Evolutionary conservation across 2,888 invertebrate genomes (phyloP).

Genomic region (Pachliopta kotzebuea): DNA sequence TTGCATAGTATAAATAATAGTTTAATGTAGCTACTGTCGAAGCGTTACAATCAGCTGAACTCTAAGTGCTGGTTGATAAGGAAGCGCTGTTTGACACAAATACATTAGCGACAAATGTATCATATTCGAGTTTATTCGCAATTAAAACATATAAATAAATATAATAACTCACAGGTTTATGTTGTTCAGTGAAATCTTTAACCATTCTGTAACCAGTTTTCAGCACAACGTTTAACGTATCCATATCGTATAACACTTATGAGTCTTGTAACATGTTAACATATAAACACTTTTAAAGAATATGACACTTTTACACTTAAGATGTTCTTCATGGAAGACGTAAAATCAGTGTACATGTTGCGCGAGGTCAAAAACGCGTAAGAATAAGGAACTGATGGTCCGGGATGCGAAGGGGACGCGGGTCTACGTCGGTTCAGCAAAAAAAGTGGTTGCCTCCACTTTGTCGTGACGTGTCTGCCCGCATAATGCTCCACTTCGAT

Average conservation of each 20-base stretch:
- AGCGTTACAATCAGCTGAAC: conserved; percentile 15
- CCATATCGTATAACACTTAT: conserved; percentile 43
- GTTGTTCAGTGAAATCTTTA: conserved; percentile 67
- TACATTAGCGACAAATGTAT: conserved; percentile 2
- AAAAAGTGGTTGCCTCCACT: conserved; percentile 71
- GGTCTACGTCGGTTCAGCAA: conserved; percentile 70
- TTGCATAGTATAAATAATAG: not conserved
- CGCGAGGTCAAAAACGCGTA: conserved; percentile 51
- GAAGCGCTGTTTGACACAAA: conserved; percentile 9
- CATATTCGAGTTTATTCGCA: conserved; percentile 10
- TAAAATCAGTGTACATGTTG: conserved; percentile 54
- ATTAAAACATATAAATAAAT: conserved; percentile 23
- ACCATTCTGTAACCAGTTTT: conserved; percentile 73
- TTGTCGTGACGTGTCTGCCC: conserved; percentile 44
- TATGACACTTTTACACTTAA: not conserved
- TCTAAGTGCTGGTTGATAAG: conserved; percentile 18
- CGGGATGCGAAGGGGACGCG: conserved; percentile 65
- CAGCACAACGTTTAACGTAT: conserved; percentile 65
- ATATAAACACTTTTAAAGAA: conserved; percentile 1
- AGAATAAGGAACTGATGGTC: conserved; percentile 70
- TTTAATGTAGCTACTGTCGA: conserved; percentile 4
- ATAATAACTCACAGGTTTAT: conserved; percentile 61
- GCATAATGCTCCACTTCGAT: conserved; percentile 59
- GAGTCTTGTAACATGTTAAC: not conserved
- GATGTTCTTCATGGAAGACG: conserved; percentile 17